Evolutionary conservation across 2,113 vertebrate species (phyloP), one percentile per base, ranked within the genome.

Genomic region (Thymallus thymallus): DNA sequence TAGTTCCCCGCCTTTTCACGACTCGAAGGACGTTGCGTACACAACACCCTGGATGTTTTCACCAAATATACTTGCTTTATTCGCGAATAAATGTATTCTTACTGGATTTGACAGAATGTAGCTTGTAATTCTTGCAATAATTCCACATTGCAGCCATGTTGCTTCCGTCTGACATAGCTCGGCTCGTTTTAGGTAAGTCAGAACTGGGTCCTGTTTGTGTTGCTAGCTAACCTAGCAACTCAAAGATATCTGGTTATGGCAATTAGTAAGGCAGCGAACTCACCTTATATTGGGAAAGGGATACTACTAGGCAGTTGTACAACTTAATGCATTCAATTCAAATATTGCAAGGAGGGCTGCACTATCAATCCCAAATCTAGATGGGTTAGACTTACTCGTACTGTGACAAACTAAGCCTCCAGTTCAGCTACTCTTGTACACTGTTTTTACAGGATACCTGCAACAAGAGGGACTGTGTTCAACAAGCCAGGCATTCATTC

Each of bases 91-190:
- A 67, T 18, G 18, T 13, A 6, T 79, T 62, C 0, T 23, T 0
- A n/a, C 23, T 9, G 7, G 10, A 24, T 68, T 71, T 51, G 6
- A 0, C 0, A 12, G 29, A 9, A 89, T 90, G 88, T 80, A 76
- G 80, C 13, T 58, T 0, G 35, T 75, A 0, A 45, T 23, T 63
- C 48, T 51, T 51, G 60, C 16, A 56, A 1, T 3, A 1, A 23
- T 20, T 29, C 26, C 0, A 60, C 6, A 13, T 22, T 24, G 23
- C 46, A n/a, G 74, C 71, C 87, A 99, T 99, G 97, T 87, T 99
- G 90, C 91, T 99, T 56, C 97, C 97, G 32, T 98, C 97, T 13
- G 97, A 98, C 77, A 91, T 98, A 64, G 97, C 97, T 82, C 93
- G 97, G 82, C 94, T 98, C 78, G 95, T 99, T 77, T 90, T 99